A percentile compares a stretch with the other conserved stretches of the same genome.
Conservation (phyloP, 1,140 invertebrate genomes). For the Nephila pilipes region DNA sequence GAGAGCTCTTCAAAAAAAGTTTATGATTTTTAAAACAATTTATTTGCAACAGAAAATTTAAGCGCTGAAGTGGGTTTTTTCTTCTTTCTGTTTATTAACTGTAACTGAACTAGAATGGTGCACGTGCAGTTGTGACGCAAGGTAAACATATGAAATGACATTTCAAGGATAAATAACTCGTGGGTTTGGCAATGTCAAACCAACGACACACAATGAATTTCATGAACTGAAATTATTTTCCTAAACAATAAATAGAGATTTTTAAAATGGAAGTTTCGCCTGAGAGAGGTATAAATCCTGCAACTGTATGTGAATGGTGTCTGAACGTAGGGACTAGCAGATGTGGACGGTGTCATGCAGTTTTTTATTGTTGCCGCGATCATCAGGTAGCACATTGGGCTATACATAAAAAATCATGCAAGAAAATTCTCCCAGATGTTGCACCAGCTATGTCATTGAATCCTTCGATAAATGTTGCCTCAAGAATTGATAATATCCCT, state of each 20-base stretch:
- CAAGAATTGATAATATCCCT: constrained; percentile 1
- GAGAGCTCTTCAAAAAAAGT: too few relatives aligned
- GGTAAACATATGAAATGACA: constrained; percentile 55
- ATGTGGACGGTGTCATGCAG: constrained; percentile 87
- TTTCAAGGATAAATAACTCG: constrained; percentile 66
- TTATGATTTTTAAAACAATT: too few relatives aligned
- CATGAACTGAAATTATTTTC: background rate
- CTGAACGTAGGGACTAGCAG: constrained; percentile 86
- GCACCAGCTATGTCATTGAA: constrained; percentile 17
- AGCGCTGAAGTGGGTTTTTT: too few relatives aligned
- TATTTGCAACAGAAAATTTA: too few relatives aligned
- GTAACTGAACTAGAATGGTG: background rate
- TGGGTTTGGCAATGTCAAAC: background rate
- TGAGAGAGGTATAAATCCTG: background rate
- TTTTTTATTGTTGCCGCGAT: constrained; percentile 89
- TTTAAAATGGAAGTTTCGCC: background rate
- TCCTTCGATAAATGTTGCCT: background rate
- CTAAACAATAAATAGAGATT: background rate
- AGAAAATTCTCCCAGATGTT: constrained; percentile 68
- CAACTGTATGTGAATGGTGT: constrained; percentile 85
- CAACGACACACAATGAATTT: background rate
- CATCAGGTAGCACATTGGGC: constrained; percentile 90
- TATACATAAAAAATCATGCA: constrained; percentile 84
- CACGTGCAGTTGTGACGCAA: constrained; percentile 58
- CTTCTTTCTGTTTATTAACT: too few relatives aligned